Percentiles rank a stretch among this genome's conserved stretches.
These are phyloP conservation scores for Steromphala cineraria DNA, from an alignment of 2,888 invertebrate species.

Conservation along the genomic window DNA sequence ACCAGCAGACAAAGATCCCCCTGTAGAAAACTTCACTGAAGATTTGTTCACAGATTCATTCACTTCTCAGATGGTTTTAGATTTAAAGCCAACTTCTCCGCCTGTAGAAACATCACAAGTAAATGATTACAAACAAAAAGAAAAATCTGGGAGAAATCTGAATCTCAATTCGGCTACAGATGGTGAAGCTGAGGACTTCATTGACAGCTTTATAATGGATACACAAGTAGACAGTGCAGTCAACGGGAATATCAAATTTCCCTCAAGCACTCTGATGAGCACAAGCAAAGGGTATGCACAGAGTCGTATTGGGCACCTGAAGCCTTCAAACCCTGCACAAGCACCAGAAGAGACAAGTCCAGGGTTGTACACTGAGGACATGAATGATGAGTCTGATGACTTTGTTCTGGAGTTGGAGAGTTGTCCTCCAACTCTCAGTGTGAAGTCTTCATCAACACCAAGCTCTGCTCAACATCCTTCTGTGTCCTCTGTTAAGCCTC, in stretches of 20 bases:
- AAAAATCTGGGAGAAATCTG: background rate
- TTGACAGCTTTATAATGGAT: conserved; percentile 63
- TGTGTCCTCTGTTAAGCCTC: too few species aligned
- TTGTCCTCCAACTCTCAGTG: background rate
- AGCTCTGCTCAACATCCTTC: too few species aligned
- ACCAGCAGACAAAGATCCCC: background rate
- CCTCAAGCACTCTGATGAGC: background rate
- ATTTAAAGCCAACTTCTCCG: background rate
- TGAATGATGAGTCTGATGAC: background rate
- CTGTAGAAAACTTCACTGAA: conserved; percentile 3
- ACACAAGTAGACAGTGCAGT: conserved; percentile 50
- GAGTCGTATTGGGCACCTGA: background rate
- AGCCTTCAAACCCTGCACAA: background rate
- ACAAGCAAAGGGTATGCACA: background rate
- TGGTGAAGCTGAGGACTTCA: conserved; percentile 38
- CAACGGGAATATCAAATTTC: background rate
- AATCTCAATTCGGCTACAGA: background rate
- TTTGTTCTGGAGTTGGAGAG: conserved; percentile 1
- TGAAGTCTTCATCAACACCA: background rate
- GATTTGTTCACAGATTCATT: conserved; percentile 17
- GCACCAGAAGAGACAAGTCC: background rate
- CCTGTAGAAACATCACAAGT: too few species aligned
- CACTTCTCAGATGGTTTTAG: background rate
- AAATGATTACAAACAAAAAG: background rate
- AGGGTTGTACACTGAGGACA: background rate